A percentile compares a stretch with the other conserved stretches of the same genome.
Conservation (phyloP, 2,113 vertebrate genomes). For the Rhagologus leucostigma region DNA sequence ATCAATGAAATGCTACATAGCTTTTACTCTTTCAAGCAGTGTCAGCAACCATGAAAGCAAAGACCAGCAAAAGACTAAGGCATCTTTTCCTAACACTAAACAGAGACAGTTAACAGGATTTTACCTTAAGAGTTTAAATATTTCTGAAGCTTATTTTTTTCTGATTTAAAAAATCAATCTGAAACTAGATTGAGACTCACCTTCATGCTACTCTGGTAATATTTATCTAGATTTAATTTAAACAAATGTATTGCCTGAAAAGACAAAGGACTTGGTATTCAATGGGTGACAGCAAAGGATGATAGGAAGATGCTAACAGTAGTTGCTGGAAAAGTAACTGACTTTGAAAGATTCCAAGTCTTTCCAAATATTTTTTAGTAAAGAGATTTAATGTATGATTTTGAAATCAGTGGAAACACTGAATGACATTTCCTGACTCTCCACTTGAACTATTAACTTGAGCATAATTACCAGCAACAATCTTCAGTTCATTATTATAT, state of each 20-base stretch:
- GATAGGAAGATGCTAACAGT: not conserved
- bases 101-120: not conserved
- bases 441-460: not conserved
- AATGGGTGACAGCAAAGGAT: not conserved
- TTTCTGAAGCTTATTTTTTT: not conserved
- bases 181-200: not conserved
- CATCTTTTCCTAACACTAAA: not conserved
- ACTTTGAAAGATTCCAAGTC: not conserved
- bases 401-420: not conserved
- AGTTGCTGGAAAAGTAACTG: not conserved
- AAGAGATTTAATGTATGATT: not conserved
- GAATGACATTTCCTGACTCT: not conserved
- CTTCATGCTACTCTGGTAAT: not conserved
- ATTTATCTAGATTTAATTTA: not conserved
- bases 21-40: not conserved
- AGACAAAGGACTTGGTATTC: not conserved
- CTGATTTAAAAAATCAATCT: not conserved
- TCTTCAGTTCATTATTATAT: not conserved
- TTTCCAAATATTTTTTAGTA: not conserved
- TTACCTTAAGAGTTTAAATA: not conserved
- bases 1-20: not conserved
- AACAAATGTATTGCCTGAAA: not conserved
- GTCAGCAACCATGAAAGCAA: slow-evolving; percentile 22
- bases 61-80: not conserved
- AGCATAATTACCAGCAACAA: not conserved